Conservation (phyloP, 1,140 invertebrate genomes). For the Idris sp. region DNA sequence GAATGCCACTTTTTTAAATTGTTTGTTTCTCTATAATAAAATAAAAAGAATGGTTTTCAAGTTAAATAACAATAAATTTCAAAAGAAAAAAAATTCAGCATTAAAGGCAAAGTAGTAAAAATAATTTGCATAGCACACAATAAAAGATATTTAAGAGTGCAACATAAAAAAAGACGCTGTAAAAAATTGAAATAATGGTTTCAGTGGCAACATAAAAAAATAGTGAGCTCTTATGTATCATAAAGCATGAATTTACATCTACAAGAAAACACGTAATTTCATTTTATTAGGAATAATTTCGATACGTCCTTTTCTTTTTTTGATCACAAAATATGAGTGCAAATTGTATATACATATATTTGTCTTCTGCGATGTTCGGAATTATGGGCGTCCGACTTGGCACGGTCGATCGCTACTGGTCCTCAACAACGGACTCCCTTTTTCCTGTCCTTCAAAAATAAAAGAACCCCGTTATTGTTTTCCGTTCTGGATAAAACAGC, state of each 20-base stretch:
- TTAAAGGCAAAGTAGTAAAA: no score
- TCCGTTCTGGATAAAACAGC: slow-evolving; percentile 56
- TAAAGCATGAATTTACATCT: slow-evolving; percentile 18
- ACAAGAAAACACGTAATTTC: slow-evolving; percentile 8
- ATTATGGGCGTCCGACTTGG: slow-evolving; percentile 58
- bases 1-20: slow-evolving; percentile 6
- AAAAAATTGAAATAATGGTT: slow-evolving; percentile 13
- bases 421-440: slow-evolving; percentile 47
- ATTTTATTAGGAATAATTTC: slow-evolving; percentile 41
- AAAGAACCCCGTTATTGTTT: slow-evolving; percentile 59
- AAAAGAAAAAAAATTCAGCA: no score
- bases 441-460: slow-evolving; percentile 54
- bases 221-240: slow-evolving; percentile 12
- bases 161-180: slow-evolving; percentile 3
- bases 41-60: no score
- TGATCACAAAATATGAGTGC: slow-evolving; percentile 22
- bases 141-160: slow-evolving; percentile 14
- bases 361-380: slow-evolving; percentile 51
- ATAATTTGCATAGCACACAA: no score
- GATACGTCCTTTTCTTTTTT: slow-evolving; percentile 38
- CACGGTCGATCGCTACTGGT: slow-evolving; percentile 56
- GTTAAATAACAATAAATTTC: no score
- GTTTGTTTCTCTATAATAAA: no score
- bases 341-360: slow-evolving; percentile 60
- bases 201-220: slow-evolving; percentile 6